phyloP scores from a whole-genome alignment of 1,140 invertebrate species.

The Drosophila baimaii region DNA sequence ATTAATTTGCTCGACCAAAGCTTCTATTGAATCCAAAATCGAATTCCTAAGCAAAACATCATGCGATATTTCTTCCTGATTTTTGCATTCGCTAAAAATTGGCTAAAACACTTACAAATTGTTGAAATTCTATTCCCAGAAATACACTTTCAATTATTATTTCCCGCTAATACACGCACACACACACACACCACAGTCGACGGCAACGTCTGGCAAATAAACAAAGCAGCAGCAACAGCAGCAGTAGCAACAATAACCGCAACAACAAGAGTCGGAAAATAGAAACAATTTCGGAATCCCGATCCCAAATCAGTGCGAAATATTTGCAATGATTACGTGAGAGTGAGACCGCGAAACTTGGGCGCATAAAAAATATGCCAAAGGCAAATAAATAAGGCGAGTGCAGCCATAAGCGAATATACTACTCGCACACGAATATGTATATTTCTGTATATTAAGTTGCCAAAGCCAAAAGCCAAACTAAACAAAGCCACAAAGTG shows the following conservation, averaged over 20 bases:
- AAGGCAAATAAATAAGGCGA: conserved; percentile 47
- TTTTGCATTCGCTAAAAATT: conserved; percentile 42
- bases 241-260: conserved; percentile 6
- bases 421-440: conserved; percentile 19
- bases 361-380: conserved; percentile 45
- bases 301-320: conserved; percentile 67
- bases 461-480: conserved; percentile 46
- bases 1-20: conserved; percentile 46
- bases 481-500: conserved; percentile 50
- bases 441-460: conserved; percentile 59
- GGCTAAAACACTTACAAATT: conserved; percentile 52
- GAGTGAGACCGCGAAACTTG: conserved; percentile 21
- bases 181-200: not conserved
- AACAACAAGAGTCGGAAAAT: conserved; percentile 22
- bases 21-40: conserved; percentile 45
- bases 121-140: conserved; percentile 58
- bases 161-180: conserved; percentile 51
- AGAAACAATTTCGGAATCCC: conserved; percentile 46
- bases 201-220: conserved; percentile 29
- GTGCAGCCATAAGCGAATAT: conserved; percentile 44
- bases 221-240: conserved; percentile 10
- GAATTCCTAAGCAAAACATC: conserved; percentile 12
- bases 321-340: conserved; percentile 69
- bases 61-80: conserved; percentile 44
- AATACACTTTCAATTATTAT: conserved; percentile 66